phyloP scores from a whole-genome alignment of 2,113 vertebrate species.

The Sprattus sprattus region DNA sequence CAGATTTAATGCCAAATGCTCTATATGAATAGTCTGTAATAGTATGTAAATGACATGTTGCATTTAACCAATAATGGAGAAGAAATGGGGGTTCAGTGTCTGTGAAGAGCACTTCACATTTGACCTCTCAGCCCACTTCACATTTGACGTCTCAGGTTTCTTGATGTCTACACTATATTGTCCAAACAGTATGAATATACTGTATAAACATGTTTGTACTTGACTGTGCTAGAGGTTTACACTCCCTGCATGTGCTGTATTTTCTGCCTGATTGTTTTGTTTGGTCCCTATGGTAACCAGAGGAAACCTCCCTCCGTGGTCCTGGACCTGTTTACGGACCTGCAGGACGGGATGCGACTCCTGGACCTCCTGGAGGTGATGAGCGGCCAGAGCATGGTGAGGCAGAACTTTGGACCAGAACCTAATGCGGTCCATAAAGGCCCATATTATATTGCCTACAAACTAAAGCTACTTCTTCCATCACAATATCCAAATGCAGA shows the following conservation, averaged over 20 bases:
- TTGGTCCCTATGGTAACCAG: slow-evolving; percentile 62
- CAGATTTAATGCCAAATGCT: no score
- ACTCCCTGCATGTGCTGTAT: neutral
- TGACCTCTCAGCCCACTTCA: neutral
- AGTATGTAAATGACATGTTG: no score
- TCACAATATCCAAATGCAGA: no score
- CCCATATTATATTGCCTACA: no score
- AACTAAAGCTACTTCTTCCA: no score
- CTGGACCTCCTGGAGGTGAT: slow-evolving; percentile 90
- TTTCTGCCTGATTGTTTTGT: neutral
- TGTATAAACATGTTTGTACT: no score
- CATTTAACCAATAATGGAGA: no score
- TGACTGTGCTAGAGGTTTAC: neutral
- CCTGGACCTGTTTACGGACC: slow-evolving; percentile 83
- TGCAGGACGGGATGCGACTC: slow-evolving; percentile 80
- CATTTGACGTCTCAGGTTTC: neutral
- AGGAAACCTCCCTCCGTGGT: slow-evolving; percentile 72
- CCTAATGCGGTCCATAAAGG: no score
- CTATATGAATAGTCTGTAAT: no score
- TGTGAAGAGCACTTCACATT: neutral
- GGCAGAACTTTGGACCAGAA: slow-evolving; percentile 35
- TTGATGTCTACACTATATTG: neutral
- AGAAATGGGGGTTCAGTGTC: no score
- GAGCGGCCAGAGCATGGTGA: slow-evolving; percentile 85
- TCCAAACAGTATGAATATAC: no score